Evolutionary conservation across 2,797 vertebrate species (phyloP).

Genomic region (Antennarius maculatus): DNA sequence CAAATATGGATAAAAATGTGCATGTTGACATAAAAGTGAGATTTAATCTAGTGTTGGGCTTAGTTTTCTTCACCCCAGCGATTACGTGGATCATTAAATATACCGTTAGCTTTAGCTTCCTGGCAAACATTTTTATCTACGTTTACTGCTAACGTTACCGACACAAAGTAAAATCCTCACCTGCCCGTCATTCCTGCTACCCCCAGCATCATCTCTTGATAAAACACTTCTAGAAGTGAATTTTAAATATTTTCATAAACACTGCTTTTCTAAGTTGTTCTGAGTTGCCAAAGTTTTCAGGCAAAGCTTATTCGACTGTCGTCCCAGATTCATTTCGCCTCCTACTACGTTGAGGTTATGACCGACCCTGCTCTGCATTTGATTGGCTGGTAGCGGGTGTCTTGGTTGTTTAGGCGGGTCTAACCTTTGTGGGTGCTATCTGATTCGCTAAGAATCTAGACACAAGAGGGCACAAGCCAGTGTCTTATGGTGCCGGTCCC

Average conservation of each 20-base stretch:
- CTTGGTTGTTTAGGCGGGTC: no score
- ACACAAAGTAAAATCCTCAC: conserved; percentile 46
- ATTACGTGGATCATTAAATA: conserved; percentile 1
- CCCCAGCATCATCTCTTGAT: conserved; percentile 76
- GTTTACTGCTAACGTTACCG: background rate
- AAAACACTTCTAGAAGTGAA: background rate
- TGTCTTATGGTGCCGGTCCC: no score
- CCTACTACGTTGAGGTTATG: no score
- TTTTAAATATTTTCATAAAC: no score
- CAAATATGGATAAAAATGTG: no score
- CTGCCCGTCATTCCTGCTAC: conserved; percentile 83
- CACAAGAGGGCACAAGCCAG: no score
- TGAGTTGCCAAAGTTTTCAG: background rate
- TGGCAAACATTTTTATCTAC: background rate
- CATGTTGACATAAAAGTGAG: no score
- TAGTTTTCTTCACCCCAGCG: background rate
- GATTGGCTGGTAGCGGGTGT: no score
- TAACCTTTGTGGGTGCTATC: no score
- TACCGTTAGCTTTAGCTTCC: conserved; percentile 46
- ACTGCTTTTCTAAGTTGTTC: background rate
- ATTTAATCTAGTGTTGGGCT: background rate
- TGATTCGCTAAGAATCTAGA: no score
- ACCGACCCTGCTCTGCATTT: no score
- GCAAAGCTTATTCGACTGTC: background rate
- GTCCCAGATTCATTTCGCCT: no score